phyloP scores from a whole-genome alignment of 2,797 vertebrate species.

The Alectoris magna region DNA sequence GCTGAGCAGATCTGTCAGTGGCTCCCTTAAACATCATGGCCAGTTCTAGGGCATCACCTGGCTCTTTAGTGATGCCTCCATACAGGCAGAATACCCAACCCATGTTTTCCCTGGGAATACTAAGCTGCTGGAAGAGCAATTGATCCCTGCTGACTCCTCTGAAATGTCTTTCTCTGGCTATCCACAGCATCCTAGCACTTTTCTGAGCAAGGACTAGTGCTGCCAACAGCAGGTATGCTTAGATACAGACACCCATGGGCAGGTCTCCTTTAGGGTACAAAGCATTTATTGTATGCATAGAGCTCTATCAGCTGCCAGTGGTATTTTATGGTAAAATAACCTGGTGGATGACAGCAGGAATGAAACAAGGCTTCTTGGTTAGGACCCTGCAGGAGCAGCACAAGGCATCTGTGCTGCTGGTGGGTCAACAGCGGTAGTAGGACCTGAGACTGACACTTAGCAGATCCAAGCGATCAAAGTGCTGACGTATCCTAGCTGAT shows the following conservation, averaged over 20 bases:
- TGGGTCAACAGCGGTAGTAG: background rate
- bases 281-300: background rate
- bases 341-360: background rate
- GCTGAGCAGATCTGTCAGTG: background rate
- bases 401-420: background rate
- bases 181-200: background rate
- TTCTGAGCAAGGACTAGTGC: background rate
- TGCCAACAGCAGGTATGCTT: background rate
- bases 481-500: background rate
- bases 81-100: background rate
- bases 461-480: background rate
- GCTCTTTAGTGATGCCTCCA: accelerated
- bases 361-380: background rate
- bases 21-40: accelerated
- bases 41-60: accelerated
- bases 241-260: background rate
- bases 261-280: background rate
- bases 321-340: background rate
- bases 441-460: background rate
- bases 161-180: background rate
- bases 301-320: accelerated
- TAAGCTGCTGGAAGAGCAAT: background rate
- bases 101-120: background rate
- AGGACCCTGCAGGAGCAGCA: background rate
- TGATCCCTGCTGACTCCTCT: background rate